Base-by-base conservation (phyloP, 2,888 invertebrate genomes). In the Sabatieria punctata region DNA sequence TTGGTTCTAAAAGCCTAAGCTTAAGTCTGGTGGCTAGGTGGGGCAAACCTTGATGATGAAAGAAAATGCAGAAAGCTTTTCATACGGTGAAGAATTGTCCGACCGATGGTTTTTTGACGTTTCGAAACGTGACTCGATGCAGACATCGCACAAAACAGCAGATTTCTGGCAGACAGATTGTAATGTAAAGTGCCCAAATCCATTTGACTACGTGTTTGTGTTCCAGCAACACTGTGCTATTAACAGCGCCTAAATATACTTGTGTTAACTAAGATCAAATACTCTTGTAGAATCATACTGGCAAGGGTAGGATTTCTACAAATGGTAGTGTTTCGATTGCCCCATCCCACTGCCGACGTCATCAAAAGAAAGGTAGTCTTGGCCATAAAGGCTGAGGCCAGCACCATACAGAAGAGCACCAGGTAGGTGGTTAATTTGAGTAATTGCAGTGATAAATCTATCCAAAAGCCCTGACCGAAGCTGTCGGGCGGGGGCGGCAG, bases 401-500 rank as follows among this genome's bases (percentile, higher is more conserved):
- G 41, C 19, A 52, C 33, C 18, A 63, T 51, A 13, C 55, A 24
- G 46, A 61, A 60, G 18, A 65, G 50, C 13, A 63, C 55, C 21
- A 61, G 47, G 50, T 63, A 65, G 4, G 64, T 59, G 45, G 55
- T 54, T 30, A 65, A 37, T 54, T 65, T 65, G 48, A 65, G 59
- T 2, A 64, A 50, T 52, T 66, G 64, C 35, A 65, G 52, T 26
- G 57, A 55, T 19, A 57, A 51, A 48, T 60, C 57, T 51, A 60
- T 56, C 58, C 61, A 60, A 50, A 61, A 58, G 19, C 60, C 59
- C 25, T 57, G 60, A 21, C 55, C 57, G 11, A 55, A 49, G 41
- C 50, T 41, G 49, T 64, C 64, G 25, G 59, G 54, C 47, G 55
- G 57, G 44, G 78, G 72, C 1, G 81, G 81, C 11, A 78, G 73